These are phyloP conservation scores for Pelmatolapia mariae DNA, from an alignment of 2,113 vertebrate species.

Conservation along the genomic window DNA sequence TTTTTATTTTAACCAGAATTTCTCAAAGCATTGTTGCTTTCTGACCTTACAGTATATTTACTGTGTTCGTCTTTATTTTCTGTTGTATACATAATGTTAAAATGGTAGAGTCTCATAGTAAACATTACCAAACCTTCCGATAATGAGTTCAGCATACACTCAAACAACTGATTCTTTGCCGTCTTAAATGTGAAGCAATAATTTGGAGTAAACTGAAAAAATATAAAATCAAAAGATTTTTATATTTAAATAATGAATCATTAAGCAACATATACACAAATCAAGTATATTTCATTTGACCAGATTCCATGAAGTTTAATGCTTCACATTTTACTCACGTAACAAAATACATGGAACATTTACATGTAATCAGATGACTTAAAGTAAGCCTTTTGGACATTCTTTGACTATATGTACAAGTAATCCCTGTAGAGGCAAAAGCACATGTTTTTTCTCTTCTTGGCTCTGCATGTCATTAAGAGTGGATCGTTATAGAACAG, in stretches of 20 bases:
- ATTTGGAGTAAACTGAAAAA: background rate
- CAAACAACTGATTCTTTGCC: background rate
- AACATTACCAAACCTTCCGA: background rate
- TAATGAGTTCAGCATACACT: background rate
- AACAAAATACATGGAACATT: background rate
- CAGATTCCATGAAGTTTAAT: background rate
- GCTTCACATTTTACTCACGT: background rate
- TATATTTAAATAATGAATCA: background rate
- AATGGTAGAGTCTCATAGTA: background rate
- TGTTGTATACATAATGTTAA: background rate
- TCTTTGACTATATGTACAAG: background rate
- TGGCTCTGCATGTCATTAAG: background rate
- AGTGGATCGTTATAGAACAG: background rate
- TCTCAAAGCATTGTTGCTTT: background rate
- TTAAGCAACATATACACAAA: background rate
- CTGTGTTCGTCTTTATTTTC: background rate
- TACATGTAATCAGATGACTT: background rate
- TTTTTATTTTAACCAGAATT: background rate
- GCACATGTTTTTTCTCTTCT: background rate
- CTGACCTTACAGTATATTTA: background rate
- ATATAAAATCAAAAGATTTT: background rate
- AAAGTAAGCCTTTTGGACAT: rapidly evolving
- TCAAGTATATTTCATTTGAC: background rate
- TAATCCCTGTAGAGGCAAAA: background rate
- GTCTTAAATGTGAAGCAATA: background rate